These are phyloP conservation scores for Cabera pusaria DNA, from an alignment of 2,888 invertebrate genomes.

Conservation along the genomic window DNA sequence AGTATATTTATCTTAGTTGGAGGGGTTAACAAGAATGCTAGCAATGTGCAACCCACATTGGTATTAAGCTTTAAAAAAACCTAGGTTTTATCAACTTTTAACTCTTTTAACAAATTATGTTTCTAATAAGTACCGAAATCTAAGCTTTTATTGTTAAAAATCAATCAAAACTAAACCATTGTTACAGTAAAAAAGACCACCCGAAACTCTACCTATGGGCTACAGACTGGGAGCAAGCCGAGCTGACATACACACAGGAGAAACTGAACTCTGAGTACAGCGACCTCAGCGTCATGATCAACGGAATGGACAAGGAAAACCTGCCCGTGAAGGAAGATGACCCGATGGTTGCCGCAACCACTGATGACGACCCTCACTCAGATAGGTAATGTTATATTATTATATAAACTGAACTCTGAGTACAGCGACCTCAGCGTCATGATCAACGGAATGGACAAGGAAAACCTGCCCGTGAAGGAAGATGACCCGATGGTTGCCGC, in stretches of 20 bases:
- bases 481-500: conserved; percentile 52
- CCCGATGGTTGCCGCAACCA: too few relatives aligned
- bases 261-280: conserved; percentile 69
- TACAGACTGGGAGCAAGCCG: conserved; percentile 88
- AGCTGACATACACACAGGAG: conserved; percentile 57
- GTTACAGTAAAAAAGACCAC: conserved; percentile 88
- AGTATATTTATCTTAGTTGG: too few relatives aligned
- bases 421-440: conserved; percentile 68
- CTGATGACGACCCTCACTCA: too few relatives aligned
- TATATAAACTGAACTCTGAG: conserved; percentile 66
- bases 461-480: conserved; percentile 58
- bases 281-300: conserved; percentile 65
- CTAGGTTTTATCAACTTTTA: too few relatives aligned
- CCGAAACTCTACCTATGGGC: conserved; percentile 95
- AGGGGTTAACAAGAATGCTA: too few relatives aligned
- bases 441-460: conserved; percentile 62
- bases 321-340: conserved; percentile 55
- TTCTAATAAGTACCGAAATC: too few relatives aligned
- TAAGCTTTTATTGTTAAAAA: too few relatives aligned
- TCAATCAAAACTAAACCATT: too few relatives aligned
- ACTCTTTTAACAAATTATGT: too few relatives aligned
- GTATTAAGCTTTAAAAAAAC: too few relatives aligned
- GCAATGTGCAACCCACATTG: too few relatives aligned
- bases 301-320: conserved; percentile 64
- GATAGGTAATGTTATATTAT: too few relatives aligned